Conservation (phyloP, 2,888 invertebrate species). For the Aproaerema taeniolella region DNA sequence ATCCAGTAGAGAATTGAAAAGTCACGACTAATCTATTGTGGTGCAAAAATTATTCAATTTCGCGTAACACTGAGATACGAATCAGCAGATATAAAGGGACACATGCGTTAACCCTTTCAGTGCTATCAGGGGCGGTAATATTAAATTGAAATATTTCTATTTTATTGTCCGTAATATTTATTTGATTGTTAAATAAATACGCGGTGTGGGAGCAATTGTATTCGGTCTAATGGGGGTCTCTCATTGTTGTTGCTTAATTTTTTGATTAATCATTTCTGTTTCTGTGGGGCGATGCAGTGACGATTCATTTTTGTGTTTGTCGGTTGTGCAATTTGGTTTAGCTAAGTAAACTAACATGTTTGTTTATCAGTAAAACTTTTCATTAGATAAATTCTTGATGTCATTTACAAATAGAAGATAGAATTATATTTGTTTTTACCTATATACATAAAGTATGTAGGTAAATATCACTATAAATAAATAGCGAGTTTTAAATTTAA, state of each 20-base stretch:
- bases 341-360: background rate
- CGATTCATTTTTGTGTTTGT: conserved; percentile 40
- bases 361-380: too few relatives aligned
- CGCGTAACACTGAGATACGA: conserved; percentile 70
- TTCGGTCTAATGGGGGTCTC: conserved; percentile 59
- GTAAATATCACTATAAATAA: too few relatives aligned
- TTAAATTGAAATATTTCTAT: conserved; percentile 76
- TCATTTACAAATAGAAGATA: too few relatives aligned
- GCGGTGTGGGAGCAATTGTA: conserved; percentile 70
- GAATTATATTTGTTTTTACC: too few relatives aligned
- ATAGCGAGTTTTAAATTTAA: too few relatives aligned
- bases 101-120: conserved; percentile 61
- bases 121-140: conserved; percentile 61
- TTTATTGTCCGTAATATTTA: conserved; percentile 76
- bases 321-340: conserved; percentile 1
- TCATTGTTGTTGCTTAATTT: conserved; percentile 74
- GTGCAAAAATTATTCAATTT: conserved; percentile 63
- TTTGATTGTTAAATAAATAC: conserved; percentile 77
- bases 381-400: too few relatives aligned
- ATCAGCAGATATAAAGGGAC: conserved; percentile 54
- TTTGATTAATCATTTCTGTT: conserved; percentile 73
- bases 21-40: conserved; percentile 44
- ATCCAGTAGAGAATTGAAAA: conserved; percentile 31
- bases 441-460: too few relatives aligned
- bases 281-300: conserved; percentile 54